Evolutionary conservation across 2,888 invertebrate genomes (phyloP), one percentile per base, ranked within the genome.

Genomic region (Sphaeridia pumilis): DNA sequence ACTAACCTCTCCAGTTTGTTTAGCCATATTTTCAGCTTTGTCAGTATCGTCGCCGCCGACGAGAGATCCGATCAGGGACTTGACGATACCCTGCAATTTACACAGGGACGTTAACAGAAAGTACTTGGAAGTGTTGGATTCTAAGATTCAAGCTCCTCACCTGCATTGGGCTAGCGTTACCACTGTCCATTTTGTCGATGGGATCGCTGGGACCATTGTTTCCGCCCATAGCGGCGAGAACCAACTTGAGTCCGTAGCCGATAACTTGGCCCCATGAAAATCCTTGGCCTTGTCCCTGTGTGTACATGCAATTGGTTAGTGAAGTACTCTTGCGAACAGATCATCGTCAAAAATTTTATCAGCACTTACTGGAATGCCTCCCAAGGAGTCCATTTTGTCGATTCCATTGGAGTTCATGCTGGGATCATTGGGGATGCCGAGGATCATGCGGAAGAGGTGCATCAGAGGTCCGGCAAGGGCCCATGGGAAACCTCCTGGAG

Each of bases 81-180:
- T 84, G 82, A 89, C 83, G 77, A 89, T 82, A 76, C 85, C 84
- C 89, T 89, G 84, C n/a, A n/a, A n/a, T n/a, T n/a, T n/a, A n/a
- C n/a, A n/a, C n/a, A n/a, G n/a, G n/a, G n/a, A n/a, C n/a, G n/a
- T n/a, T n/a, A n/a, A n/a, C n/a, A n/a, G n/a, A n/a, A n/a, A n/a
- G n/a, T n/a, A n/a, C n/a, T n/a, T n/a, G n/a, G n/a, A n/a, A n/a
- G n/a, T n/a, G n/a, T n/a, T n/a, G n/a, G n/a, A n/a, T n/a, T n/a
- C n/a, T n/a, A n/a, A n/a, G n/a, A n/a, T n/a, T n/a, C n/a, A n/a
- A n/a, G n/a, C n/a, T n/a, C n/a, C n/a, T 38, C 20, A 88, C 88
- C 85, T 87, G 88, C 83, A 88, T 84, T 56, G 88, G 87, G 20
- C 83, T 82, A 20, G 69, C 66, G 70, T 54, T 53, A 48, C 60